A percentile compares a stretch with the other conserved stretches of the same genome.
Evolutionary conservation across 1,140 invertebrate genomes (phyloP).

Genomic region (Magallana gigas): DNA sequence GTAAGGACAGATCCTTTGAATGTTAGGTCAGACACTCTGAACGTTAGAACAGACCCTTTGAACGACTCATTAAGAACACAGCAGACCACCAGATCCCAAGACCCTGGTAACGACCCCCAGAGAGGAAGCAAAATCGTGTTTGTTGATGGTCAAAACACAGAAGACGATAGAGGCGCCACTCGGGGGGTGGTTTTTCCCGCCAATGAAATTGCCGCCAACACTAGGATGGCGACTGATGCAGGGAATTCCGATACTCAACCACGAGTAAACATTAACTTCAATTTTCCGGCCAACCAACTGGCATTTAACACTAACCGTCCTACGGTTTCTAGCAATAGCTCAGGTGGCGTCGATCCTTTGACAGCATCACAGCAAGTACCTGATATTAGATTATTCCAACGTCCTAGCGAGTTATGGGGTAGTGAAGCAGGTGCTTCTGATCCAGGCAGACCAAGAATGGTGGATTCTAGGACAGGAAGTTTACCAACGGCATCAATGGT

Average conservation of each 20-base stretch:
- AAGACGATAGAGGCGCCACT: neutral
- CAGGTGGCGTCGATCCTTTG: neutral
- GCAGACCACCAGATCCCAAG: neutral
- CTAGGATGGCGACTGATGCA: too few relatives aligned
- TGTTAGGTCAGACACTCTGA: too few relatives aligned
- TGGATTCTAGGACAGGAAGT: too few relatives aligned
- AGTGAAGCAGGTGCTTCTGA: too few relatives aligned
- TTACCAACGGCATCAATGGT: too few relatives aligned
- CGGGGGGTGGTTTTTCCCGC: too few relatives aligned
- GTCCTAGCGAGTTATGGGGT: neutral
- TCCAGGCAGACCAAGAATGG: too few relatives aligned
- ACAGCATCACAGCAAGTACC: neutral
- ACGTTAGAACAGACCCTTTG: too few relatives aligned
- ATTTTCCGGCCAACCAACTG: neutral
- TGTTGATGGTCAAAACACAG: neutral
- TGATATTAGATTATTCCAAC: neutral
- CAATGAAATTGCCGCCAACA: too few relatives aligned
- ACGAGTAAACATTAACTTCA: neutral
- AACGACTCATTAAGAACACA: neutral
- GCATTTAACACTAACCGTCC: neutral
- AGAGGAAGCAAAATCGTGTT: slow-evolving; percentile 24
- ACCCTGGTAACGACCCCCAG: neutral
- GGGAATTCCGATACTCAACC: neutral
- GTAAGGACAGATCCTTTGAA: too few relatives aligned
- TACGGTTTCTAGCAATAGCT: neutral